Evolutionary conservation across 1,140 invertebrate species (phyloP), one percentile per base, ranked within the genome.

Genomic region (Eueides isabella): DNA sequence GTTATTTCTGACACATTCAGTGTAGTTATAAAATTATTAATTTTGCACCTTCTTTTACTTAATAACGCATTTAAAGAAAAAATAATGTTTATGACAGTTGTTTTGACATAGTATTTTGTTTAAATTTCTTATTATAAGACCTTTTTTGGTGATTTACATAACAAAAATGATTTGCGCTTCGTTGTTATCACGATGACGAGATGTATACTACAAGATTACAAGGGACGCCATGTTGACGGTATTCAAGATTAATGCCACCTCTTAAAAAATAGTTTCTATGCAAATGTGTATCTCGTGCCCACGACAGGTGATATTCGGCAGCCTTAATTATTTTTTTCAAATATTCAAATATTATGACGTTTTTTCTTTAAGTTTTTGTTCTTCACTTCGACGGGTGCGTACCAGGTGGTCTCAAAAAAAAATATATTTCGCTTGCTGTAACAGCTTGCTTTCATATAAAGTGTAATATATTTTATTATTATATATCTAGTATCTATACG

Each of bases 341-440:
- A 91, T 93, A 93, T 92, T 93, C 86, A 93, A 93, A 93, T 92
- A 89, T 92, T 92, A 85, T 90, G 89, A 89, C 83, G 86, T 86
- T 91, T 91, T 92, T 92, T 91, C 81, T 76, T 76, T 69, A 28
- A 74, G 65, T 78, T 89, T 92, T 92, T 92, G 81, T 89, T 66
- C 80, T 69, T 77, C 68, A 74, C 65, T 68, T 30, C 80, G 85
- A 86, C 88, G 89, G 87, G 89, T 88, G 86, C 85, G 80, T 85
- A 77, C 91, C 90, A 92, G 90, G 89, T 92, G 91, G 89, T 91
- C 87, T 81, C 73, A 72, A 80, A 86, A 91, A 38, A 91, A 91
- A 86, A 81, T 66, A 81, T 66, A 72, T 82, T 79, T 82, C 82
- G 87, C 83, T 84, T 75, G 68, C 71, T 73, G 78, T 76, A 90